Conservation (phyloP, 2,113 vertebrate genomes). For the Columba livia region DNA sequence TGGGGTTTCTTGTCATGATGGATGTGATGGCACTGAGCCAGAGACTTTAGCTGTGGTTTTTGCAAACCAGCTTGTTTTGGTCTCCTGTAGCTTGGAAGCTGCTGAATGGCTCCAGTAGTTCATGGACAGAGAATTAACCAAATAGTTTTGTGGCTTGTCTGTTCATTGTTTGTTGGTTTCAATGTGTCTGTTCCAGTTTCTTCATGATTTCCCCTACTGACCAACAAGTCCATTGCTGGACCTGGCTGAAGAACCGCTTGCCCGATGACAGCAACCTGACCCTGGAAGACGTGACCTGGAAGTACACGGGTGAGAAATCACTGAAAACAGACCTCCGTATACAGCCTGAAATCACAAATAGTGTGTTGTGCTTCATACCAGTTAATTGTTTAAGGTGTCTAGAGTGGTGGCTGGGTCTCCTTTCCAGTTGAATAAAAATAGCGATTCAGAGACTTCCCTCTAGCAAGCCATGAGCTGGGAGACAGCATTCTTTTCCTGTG, state of each 20-base stretch:
- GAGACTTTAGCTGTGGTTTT: neutral
- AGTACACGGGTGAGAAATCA: conserved; percentile 87
- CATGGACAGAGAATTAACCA: neutral
- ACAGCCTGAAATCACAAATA: neutral
- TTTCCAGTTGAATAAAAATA: neutral
- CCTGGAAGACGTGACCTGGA: conserved; percentile 96
- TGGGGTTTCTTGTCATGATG: neutral
- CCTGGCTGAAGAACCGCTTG: conserved; percentile 94
- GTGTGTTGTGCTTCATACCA: neutral
- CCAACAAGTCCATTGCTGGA: conserved; percentile 97
- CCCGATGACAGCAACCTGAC: conserved; percentile 84
- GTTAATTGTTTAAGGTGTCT: neutral
- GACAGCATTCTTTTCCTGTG: neutral
- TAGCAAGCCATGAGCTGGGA: neutral
- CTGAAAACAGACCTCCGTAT: neutral
- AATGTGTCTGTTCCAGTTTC: conserved; percentile 80
- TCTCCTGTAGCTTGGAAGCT: neutral
- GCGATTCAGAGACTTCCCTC: neutral
- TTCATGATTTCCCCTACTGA: conserved; percentile 98
- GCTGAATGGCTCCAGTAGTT: neutral
- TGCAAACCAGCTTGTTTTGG: neutral
- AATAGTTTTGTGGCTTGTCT: neutral
- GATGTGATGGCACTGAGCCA: neutral
- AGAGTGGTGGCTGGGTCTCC: neutral
- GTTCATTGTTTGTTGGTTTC: neutral